A percentile compares a stretch with the other conserved stretches of the same genome.
phyloP scores from a whole-genome alignment of 2,797 vertebrate genomes.

The Pangasius sanitwongsei region DNA sequence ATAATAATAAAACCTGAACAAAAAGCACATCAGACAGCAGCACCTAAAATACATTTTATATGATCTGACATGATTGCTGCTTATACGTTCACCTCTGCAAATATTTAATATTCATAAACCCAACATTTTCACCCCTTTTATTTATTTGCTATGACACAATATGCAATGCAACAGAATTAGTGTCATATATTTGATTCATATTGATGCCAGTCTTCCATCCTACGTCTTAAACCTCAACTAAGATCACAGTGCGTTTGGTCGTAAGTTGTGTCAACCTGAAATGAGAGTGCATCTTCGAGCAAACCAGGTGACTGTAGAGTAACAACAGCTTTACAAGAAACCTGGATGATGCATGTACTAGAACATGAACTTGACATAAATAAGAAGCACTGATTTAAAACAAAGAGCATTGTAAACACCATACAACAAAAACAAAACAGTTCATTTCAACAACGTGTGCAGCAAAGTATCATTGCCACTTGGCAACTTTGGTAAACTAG shows the following conservation, averaged over 20 bases:
- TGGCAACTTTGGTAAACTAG: conserved; percentile 37
- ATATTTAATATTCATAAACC: not conserved
- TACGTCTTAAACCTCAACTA: conserved; percentile 5
- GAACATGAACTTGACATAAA: conserved; percentile 60
- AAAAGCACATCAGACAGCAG: conserved; percentile 43
- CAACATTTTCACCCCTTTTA: not conserved
- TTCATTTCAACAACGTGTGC: conserved; percentile 40
- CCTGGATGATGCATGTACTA: conserved; percentile 39
- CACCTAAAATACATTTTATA: conserved; percentile 17
- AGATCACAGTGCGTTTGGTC: conserved; percentile 44
- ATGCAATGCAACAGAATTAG: conserved; percentile 12
- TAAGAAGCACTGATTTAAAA: conserved; percentile 55
- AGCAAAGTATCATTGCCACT: conserved; percentile 35
- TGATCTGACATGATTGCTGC: not conserved
- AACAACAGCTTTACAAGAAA: conserved; percentile 14
- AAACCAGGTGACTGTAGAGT: conserved; percentile 34
- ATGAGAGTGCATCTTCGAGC: conserved; percentile 21
- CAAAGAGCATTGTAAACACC: conserved; percentile 60
- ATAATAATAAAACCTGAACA: conserved; percentile 30
- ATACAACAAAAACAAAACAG: conserved; percentile 49
- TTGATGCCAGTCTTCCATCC: not conserved
- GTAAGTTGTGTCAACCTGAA: conserved; percentile 27
- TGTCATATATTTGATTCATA: conserved; percentile 2
- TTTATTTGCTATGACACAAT: not conserved
- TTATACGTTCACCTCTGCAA: not conserved